phyloP scores from a whole-genome alignment of 2,888 invertebrate species.

The Andrena bicolor region DNA sequence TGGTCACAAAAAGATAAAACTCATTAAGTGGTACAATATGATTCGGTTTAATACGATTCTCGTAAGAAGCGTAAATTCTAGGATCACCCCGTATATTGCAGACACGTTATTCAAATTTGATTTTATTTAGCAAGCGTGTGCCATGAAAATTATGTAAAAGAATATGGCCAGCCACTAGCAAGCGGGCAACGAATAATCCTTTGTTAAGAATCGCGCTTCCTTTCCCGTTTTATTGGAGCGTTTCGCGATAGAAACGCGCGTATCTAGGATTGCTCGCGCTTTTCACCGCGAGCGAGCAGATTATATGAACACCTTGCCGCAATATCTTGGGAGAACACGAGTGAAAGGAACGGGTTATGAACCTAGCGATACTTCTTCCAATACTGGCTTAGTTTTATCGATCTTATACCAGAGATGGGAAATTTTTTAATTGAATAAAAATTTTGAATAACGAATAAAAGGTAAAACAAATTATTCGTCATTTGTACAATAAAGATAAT shows the following conservation, averaged over 20 bases:
- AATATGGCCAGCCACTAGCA: neutral
- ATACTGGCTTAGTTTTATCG: conserved; percentile 34
- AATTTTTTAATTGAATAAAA: too few relatives aligned
- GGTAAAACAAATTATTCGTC: too few relatives aligned
- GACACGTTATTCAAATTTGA: neutral
- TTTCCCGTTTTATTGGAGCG: conserved; percentile 35
- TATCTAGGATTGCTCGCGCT: conserved; percentile 54
- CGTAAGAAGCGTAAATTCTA: neutral
- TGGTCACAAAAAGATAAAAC: neutral
- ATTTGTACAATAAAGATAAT: too few relatives aligned
- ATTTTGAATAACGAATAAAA: too few relatives aligned
- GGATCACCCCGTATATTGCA: neutral
- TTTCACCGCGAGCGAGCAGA: conserved; percentile 51
- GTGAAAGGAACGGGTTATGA: conserved; percentile 75
- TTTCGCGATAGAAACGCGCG: conserved; percentile 38
- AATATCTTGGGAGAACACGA: conserved; percentile 75
- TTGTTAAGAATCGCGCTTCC: conserved; percentile 10
- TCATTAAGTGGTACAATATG: neutral
- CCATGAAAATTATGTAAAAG: neutral
- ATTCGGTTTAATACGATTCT: neutral
- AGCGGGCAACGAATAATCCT: neutral
- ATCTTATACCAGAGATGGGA: neutral
- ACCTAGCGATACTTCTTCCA: conserved; percentile 58
- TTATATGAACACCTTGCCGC: conserved; percentile 70
- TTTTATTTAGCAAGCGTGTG: neutral